Evolutionary conservation across 2,888 invertebrate genomes (phyloP).

Genomic region (Deilephila porcellus): DNA sequence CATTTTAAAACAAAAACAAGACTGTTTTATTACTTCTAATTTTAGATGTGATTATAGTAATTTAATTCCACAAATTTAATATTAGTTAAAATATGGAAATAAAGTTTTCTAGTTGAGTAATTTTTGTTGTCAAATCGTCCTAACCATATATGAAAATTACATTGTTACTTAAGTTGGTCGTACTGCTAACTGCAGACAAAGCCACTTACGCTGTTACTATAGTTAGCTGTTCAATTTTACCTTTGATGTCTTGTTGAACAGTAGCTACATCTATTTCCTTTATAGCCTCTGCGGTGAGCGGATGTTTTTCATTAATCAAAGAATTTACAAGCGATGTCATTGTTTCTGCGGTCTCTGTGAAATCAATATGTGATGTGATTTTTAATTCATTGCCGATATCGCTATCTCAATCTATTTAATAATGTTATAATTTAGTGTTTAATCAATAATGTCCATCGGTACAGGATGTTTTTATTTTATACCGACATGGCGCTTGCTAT

Average conservation of each 20-base stretch:
- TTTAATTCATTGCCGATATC: not conserved
- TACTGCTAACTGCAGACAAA: too few relatives aligned
- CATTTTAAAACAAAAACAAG: not conserved
- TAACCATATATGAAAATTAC: too few relatives aligned
- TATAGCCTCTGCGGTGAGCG: constrained; percentile 58
- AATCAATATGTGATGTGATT: not conserved
- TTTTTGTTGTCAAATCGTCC: too few relatives aligned
- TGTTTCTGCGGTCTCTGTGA: constrained; percentile 68
- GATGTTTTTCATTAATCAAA: constrained; percentile 59
- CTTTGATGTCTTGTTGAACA: constrained; percentile 68
- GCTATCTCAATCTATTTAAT: not conserved
- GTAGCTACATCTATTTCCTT: constrained; percentile 53
- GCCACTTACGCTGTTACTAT: too few relatives aligned
- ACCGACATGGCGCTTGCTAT: too few relatives aligned
- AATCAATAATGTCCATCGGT: too few relatives aligned
- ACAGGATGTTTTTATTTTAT: too few relatives aligned
- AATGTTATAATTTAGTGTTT: too few relatives aligned
- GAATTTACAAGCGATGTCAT: constrained; percentile 73
- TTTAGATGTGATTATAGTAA: not conserved
- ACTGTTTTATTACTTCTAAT: not conserved
- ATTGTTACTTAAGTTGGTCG: too few relatives aligned
- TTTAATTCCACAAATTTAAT: not conserved
- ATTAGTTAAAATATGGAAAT: too few relatives aligned
- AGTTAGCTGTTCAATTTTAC: constrained; percentile 43
- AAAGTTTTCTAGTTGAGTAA: too few relatives aligned